Evolutionary conservation across 2,888 invertebrate species (phyloP).

Genomic region (Eupithecia tripunctaria): DNA sequence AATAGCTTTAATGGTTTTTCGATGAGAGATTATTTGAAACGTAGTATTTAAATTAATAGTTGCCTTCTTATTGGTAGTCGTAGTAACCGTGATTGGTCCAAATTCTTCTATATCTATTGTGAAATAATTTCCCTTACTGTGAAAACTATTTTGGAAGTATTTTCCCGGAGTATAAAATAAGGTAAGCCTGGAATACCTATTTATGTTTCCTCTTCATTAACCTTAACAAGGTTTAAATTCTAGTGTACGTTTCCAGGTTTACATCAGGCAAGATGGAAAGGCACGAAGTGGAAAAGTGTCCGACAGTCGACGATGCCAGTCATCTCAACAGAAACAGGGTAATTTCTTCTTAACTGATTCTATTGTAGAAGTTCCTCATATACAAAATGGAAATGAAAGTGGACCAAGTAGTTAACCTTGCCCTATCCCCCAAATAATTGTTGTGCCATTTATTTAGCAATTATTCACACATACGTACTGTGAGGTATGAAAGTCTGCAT

Average conservation of each 20-base stretch:
- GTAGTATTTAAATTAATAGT: constrained; percentile 62
- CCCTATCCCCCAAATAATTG: too few relatives aligned
- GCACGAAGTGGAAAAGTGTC: constrained; percentile 61
- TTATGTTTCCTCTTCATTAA: not conserved
- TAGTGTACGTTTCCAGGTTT: constrained; percentile 21
- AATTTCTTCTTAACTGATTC: constrained; percentile 28
- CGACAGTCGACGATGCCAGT: constrained; percentile 62
- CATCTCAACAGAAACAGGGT: constrained; percentile 73
- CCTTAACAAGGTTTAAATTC: not conserved
- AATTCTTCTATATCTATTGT: constrained; percentile 57
- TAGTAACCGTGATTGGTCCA: constrained; percentile 75
- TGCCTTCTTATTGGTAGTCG: constrained; percentile 73
- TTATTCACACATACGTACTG: too few relatives aligned
- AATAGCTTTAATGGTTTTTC: constrained; percentile 54
- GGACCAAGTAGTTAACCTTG: too few relatives aligned
- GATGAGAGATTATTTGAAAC: constrained; percentile 50
- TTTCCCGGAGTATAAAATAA: constrained; percentile 49
- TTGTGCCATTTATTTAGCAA: too few relatives aligned
- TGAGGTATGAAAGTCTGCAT: too few relatives aligned
- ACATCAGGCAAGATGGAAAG: constrained; percentile 65
- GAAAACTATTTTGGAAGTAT: constrained; percentile 54
- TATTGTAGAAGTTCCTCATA: not conserved
- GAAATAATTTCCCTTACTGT: constrained; percentile 51
- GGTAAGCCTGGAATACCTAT: constrained; percentile 53
- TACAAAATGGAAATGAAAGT: not conserved